Evolutionary conservation across 1,140 invertebrate genomes (phyloP), one percentile per base, ranked within the genome.

Genomic region (Contarinia nasturtii): DNA sequence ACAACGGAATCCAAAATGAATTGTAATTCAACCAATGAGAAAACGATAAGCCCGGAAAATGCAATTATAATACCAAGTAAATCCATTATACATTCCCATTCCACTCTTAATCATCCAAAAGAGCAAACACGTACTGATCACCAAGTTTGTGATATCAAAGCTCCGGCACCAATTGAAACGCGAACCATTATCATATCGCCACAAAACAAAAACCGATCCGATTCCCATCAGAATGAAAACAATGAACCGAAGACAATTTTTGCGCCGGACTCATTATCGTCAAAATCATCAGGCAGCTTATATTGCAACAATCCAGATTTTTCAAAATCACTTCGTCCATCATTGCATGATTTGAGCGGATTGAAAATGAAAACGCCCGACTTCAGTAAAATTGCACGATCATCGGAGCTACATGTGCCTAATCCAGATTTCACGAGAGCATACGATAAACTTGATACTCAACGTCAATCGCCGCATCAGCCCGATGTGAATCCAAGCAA

Each of bases 241-340:
- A 14, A 14, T 38, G 36, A 38, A 5, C 36, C 12, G 3, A 14
- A 17, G 15, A 5, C 36, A 38, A 5, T 38, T 14, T n/a, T 38
- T 12, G 36, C 2, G 4, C 2, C 12, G 3, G 36, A 17, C 12
- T 38, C 14, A 17, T 38, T 38, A n/a, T 38, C 36, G 12, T n/a
- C 36, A 12, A 38, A 38, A 38, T 3, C 14, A 14, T 34, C 41
- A 14, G 18, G 18, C 20, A 43, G 41, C 18, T 43, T 43, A 14
- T 47, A 49, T 27, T 19, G 38, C 1, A 41, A 33, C 34, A 49
- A 49, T 49, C 48, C 48, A 18, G 48, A 49, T n/a, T 49, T 49
- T 33, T 15, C 48, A 12, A 38, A 18, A 12, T 17, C 22, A 27
- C 15, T 18, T 20, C 45, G 37, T 20, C 15, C 40, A 44, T 20